These are phyloP conservation scores for Drosophila seguyi DNA, from an alignment of 1,140 invertebrate genomes.

Conservation along the genomic window DNA sequence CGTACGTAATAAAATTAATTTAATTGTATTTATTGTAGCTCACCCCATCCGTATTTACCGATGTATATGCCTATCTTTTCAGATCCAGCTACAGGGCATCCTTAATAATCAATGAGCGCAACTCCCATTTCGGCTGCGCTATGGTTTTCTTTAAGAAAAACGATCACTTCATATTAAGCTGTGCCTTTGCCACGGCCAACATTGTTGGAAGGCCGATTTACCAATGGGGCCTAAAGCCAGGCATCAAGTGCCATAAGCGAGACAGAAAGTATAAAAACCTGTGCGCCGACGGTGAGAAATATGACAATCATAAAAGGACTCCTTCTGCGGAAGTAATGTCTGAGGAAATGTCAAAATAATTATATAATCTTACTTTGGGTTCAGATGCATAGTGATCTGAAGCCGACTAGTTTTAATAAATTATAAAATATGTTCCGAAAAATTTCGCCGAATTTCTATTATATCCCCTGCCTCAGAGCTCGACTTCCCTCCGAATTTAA, in stretches of 20 bases:
- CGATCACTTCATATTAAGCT: conserved; percentile 25
- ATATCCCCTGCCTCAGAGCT: too few species aligned
- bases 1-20: background rate
- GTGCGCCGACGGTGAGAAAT: background rate
- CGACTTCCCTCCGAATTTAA: background rate
- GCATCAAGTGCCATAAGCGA: background rate
- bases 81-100: background rate
- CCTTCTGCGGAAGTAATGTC: background rate
- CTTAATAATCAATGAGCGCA: conserved; percentile 45
- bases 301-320: background rate
- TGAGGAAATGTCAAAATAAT: background rate
- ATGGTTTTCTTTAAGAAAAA: background rate
- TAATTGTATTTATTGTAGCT: background rate
- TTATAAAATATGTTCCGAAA: background rate
- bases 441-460: too few species aligned
- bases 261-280: background rate
- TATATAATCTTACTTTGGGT: background rate
- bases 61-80: background rate
- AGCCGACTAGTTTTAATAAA: background rate
- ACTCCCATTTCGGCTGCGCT: conserved; percentile 39
- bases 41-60: background rate
- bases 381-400: background rate
- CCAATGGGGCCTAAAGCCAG: conserved; percentile 13
- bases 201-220: conserved; percentile 28
- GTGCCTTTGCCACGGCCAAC: conserved; percentile 37